phyloP scores from a whole-genome alignment of 2,113 vertebrate species.

The Vicugna pacos region DNA sequence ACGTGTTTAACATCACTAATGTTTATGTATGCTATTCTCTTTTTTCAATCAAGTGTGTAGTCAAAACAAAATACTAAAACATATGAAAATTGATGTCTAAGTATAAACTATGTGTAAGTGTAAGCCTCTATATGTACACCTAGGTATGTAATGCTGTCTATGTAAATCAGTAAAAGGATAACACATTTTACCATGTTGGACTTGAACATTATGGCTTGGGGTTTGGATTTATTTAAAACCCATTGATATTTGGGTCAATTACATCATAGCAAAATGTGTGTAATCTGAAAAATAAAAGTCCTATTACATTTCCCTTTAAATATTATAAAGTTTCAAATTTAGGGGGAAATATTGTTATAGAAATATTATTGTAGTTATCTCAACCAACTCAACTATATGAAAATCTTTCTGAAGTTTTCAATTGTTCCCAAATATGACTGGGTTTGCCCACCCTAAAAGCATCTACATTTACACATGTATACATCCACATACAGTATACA shows the following conservation, averaged over 20 bases:
- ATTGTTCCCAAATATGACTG: constrained; percentile 74
- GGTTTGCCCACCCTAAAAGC: constrained; percentile 73
- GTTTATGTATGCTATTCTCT: constrained; percentile 55
- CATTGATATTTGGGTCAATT: constrained; percentile 77
- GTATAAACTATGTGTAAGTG: constrained; percentile 69
- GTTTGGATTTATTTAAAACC: constrained; percentile 69
- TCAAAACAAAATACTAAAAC: constrained; percentile 68
- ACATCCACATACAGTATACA: constrained; percentile 84
- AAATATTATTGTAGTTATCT: neutral
- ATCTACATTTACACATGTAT: constrained; percentile 64
- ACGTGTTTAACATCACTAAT: constrained; percentile 41
- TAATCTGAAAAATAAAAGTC: constrained; percentile 34
- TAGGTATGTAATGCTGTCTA: constrained; percentile 45
- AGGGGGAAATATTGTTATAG: neutral
- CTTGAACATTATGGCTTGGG: constrained; percentile 59
- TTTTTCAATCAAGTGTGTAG: constrained; percentile 72
- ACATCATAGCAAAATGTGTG: constrained; percentile 45
- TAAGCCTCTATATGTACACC: constrained; percentile 65
- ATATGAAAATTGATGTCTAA: constrained; percentile 63
- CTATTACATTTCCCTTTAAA: constrained; percentile 63
- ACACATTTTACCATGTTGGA: constrained; percentile 60
- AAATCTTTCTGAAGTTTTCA: constrained; percentile 56
- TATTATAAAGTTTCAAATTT: neutral
- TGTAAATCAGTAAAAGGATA: constrained; percentile 67
- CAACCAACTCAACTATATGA: neutral